These are phyloP conservation scores for Aethes cnicana DNA, from an alignment of 2,888 invertebrate genomes.

Conservation along the genomic window DNA sequence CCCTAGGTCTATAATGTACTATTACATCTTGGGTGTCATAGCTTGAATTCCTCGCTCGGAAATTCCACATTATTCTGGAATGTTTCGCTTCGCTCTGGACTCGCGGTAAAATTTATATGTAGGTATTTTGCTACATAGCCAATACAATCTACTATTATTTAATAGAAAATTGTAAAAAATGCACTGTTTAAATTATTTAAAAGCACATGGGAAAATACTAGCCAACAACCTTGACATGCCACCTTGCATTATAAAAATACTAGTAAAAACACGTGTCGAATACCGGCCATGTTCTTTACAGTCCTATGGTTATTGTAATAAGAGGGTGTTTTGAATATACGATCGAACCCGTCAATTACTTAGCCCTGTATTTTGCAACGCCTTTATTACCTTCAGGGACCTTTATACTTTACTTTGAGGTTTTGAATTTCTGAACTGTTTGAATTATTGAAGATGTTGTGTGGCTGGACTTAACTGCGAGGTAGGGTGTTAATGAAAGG, in stretches of 20 bases:
- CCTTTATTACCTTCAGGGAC: constrained; percentile 15
- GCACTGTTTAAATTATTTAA: not conserved
- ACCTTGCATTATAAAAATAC: too few relatives aligned
- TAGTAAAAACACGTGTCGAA: constrained; percentile 5
- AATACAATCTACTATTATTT: too few relatives aligned
- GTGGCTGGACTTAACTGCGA: not conserved
- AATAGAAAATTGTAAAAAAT: too few relatives aligned
- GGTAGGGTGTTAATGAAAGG: too few relatives aligned
- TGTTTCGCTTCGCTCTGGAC: too few relatives aligned
- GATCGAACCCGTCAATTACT: constrained; percentile 16
- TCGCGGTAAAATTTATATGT: too few relatives aligned
- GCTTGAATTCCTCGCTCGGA: too few relatives aligned
- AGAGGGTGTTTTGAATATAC: constrained; percentile 15
- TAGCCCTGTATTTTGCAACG: constrained; percentile 15
- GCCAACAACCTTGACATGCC: not conserved
- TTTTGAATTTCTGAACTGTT: constrained; percentile 5
- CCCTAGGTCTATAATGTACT: too few relatives aligned
- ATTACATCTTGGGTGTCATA: too few relatives aligned
- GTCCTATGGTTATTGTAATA: constrained; percentile 7
- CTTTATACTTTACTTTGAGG: not conserved
- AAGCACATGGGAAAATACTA: not conserved
- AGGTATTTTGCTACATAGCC: too few relatives aligned
- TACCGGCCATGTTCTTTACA: not conserved
- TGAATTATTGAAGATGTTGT: constrained; percentile 8
- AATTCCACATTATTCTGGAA: too few relatives aligned